phyloP scores from a whole-genome alignment of 2,888 invertebrate species.

The Eilema depressum region DNA sequence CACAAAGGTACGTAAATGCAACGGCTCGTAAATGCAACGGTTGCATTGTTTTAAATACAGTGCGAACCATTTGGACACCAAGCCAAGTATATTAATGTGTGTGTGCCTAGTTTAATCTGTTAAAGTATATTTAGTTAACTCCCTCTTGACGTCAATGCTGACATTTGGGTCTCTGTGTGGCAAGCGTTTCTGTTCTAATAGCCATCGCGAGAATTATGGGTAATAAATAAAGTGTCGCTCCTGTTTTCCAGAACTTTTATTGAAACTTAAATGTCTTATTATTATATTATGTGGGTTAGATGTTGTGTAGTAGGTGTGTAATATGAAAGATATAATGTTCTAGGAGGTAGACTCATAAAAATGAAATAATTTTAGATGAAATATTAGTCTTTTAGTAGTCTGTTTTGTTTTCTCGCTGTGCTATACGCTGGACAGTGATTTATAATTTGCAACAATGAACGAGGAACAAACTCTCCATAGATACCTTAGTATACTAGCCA shows the following conservation, averaged over 20 bases:
- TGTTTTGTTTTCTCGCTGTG: not conserved
- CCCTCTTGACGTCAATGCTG: constrained; percentile 82
- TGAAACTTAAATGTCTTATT: constrained; percentile 14
- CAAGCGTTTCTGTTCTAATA: constrained; percentile 56
- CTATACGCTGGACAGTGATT: not conserved
- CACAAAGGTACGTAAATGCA: not conserved
- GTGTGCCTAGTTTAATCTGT: constrained; percentile 28
- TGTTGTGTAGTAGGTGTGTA: constrained; percentile 9
- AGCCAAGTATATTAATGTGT: constrained; percentile 9
- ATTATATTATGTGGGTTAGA: constrained; percentile 7
- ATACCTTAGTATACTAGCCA: too few species aligned
- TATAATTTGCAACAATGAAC: not conserved
- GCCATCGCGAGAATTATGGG: constrained; percentile 54
- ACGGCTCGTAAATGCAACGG: not conserved
- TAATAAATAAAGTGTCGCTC: constrained; percentile 46
- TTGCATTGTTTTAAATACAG: not conserved
- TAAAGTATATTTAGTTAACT: constrained; percentile 74
- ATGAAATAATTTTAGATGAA: not conserved
- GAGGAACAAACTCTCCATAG: not conserved
- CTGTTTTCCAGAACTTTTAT: constrained; percentile 33
- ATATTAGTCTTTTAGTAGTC: not conserved
- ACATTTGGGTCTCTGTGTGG: constrained; percentile 74
- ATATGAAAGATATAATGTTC: constrained; percentile 3
- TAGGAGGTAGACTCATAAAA: constrained; percentile 11
- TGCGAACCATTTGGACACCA: not conserved